Base-by-base conservation (phyloP, 37 sponge, comb jelly and placozoan genomes). In the Geodia barretti region DNA sequence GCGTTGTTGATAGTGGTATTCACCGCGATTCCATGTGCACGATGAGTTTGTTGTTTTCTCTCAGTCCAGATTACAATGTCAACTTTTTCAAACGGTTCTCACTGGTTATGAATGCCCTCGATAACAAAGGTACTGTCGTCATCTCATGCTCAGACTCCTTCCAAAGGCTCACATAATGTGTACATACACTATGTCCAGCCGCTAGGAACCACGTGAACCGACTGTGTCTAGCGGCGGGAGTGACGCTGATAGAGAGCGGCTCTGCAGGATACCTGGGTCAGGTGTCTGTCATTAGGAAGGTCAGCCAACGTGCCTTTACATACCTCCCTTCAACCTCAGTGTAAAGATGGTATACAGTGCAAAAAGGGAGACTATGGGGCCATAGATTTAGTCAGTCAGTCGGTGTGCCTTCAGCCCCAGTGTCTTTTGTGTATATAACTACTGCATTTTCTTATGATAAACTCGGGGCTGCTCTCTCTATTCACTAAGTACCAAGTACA, bases 71-170 rank as follows among this genome's bases (percentile, higher is more conserved):
- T 35, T 98, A 94, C 85, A 92, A 96, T 85, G 83, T 89, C 34
- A 88, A 94, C 62, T 98, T 92, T 82, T 98, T 94, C 87, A 88
- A 80, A 62, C 91, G 88, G 81, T 98, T 98, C 59, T 70, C 91
- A 35, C 79, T 98, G 1, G 99, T 98, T 8, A 94, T 98, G 97
- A 98, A 98, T 80, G 99, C 99, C 14, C 78, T 98, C 63, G 99
- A 98, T 66, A 98, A 98, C 79, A 86, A 87, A 80, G 90, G 95
- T 93, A 66, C 39, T 33, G 19, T 36, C 23, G 70, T 68, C 28
- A 17, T 24, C 21, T 24, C 19, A 70, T 29, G 31, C n/a, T n/a
- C n/a, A n/a, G n/a, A 14, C 20, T 40, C 20, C 40, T 36, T 25
- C 19, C 42, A 39, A 28, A 36, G 21, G 26, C n/a, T n/a, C n/a